Evolutionary conservation across 1,140 invertebrate species (phyloP).

Genomic region (Heliothis subflexa): DNA sequence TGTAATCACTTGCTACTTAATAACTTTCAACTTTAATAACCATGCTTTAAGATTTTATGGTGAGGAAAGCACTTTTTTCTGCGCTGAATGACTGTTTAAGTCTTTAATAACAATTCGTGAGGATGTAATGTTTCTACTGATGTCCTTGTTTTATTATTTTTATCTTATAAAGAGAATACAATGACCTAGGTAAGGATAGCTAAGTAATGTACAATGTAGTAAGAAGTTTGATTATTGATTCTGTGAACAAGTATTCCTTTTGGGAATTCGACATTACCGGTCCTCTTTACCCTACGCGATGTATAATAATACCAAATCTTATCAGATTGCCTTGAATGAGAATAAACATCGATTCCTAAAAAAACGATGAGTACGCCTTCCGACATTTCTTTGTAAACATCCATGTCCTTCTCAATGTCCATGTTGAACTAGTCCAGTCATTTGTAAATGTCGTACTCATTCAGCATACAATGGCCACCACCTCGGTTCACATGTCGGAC

Average conservation of each 20-base stretch:
- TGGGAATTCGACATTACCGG: too few relatives aligned
- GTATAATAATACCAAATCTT: neutral
- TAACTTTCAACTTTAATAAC: slow-evolving; percentile 37
- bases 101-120: too few relatives aligned
- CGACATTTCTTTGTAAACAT: slow-evolving; percentile 66
- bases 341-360: slow-evolving; percentile 1
- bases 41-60: slow-evolving; percentile 11
- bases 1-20: slow-evolving; percentile 25
- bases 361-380: slow-evolving; percentile 55
- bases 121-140: too few relatives aligned
- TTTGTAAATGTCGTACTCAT: slow-evolving; percentile 82
- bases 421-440: slow-evolving; percentile 71
- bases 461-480: slow-evolving; percentile 78
- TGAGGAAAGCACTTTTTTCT: slow-evolving; percentile 12
- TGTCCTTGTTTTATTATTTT: too few relatives aligned
- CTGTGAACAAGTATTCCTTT: too few relatives aligned
- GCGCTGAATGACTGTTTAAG: neutral
- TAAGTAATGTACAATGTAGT: too few relatives aligned
- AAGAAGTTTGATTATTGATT: too few relatives aligned
- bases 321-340: neutral
- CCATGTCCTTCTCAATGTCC: slow-evolving; percentile 75
- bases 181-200: too few relatives aligned
- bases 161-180: too few relatives aligned
- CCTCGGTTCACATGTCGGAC: slow-evolving; percentile 79
- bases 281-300: too few relatives aligned